Conservation (phyloP, 37 sponge, comb jelly and placozoan species). For the Amphimedon queenslandica region DNA sequence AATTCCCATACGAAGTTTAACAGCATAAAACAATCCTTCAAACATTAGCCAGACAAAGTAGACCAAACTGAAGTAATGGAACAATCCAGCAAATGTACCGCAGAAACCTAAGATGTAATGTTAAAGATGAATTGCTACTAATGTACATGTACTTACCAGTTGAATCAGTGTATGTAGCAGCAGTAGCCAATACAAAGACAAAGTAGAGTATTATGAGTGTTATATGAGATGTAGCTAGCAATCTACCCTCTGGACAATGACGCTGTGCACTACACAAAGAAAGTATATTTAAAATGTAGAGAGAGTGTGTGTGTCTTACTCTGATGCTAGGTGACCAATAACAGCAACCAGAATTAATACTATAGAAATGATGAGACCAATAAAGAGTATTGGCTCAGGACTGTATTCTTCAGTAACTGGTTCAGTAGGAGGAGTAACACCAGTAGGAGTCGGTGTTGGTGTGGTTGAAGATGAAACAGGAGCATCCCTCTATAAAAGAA, state of each 20-base stretch:
- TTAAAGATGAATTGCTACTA: too few relatives aligned
- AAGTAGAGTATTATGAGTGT: background rate
- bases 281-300: too few relatives aligned
- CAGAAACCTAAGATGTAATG: too few relatives aligned
- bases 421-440: background rate
- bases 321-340: background rate
- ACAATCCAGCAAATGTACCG: conserved; percentile 26
- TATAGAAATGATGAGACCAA: conserved; percentile 1
- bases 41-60: conserved; percentile 30
- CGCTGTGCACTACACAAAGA: background rate
- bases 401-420: too few relatives aligned
- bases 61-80: conserved; percentile 47
- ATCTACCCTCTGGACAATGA: background rate
- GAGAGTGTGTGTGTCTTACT: background rate
- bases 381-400: background rate
- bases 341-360: background rate
- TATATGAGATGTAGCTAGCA: background rate
- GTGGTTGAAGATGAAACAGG: too few relatives aligned
- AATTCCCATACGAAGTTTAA: conserved; percentile 14
- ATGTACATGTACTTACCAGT: too few relatives aligned
- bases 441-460: too few relatives aligned
- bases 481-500: too few relatives aligned
- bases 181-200: background rate
- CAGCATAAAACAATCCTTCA: conserved; percentile 29
- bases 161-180: background rate